Conservation (phyloP, 1,140 invertebrate genomes). For the Anastatus disparis region DNA sequence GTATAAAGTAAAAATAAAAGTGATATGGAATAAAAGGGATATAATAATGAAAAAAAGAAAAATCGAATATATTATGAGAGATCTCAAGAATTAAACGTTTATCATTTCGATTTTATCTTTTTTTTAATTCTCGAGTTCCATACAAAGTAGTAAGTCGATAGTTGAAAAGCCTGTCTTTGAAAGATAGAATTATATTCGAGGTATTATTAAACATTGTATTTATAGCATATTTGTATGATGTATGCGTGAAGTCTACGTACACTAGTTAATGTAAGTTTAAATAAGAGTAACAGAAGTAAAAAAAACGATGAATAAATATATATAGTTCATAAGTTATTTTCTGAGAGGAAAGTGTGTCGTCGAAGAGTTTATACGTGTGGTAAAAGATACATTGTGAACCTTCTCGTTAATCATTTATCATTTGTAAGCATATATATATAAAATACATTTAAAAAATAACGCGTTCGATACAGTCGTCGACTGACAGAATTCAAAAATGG, state of each 20-base stretch:
- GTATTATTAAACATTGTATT: constrained; percentile 58
- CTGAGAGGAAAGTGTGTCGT: constrained; percentile 41
- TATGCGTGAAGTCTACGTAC: constrained; percentile 49
- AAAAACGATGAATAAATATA: constrained; percentile 36
- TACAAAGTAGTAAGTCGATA: constrained; percentile 19
- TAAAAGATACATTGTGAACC: constrained; percentile 25
- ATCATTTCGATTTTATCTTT: constrained; percentile 39
- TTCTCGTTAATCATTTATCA: constrained; percentile 45
- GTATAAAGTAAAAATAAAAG: constrained; percentile 13
- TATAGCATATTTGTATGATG: constrained; percentile 52
- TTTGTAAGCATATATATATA: constrained; percentile 36
- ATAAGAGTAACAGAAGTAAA: background rate
- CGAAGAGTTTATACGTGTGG: constrained; percentile 39
- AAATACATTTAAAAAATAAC: constrained; percentile 26
- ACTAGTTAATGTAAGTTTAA: background rate
- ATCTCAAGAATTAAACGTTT: constrained; percentile 48
- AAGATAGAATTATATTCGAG: constrained; percentile 45
- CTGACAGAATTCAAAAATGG: constrained; percentile 20
- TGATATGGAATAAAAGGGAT: constrained; percentile 2
- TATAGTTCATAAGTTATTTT: constrained; percentile 48
- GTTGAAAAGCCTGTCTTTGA: constrained; percentile 38
- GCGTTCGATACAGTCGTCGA: constrained; percentile 46
- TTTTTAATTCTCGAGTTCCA: constrained; percentile 5
- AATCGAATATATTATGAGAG: constrained; percentile 41
- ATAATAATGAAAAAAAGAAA: constrained; percentile 27